These are phyloP conservation scores for Rhinichthys klamathensis DNA, from an alignment of 2,113 vertebrate species.

Conservation along the genomic window DNA sequence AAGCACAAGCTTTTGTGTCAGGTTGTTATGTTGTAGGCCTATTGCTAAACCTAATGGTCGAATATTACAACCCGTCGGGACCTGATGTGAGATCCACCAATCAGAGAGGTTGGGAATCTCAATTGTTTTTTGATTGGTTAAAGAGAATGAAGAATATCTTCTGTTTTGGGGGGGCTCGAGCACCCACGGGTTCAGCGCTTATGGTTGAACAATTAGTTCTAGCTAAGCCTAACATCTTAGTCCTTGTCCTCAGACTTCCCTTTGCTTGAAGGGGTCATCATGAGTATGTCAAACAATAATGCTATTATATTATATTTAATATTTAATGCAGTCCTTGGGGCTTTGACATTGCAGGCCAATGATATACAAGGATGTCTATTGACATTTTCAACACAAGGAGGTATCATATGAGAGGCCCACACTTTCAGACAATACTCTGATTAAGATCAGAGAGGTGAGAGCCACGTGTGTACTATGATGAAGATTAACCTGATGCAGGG, in stretches of 20 bases:
- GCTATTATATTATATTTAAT: background rate
- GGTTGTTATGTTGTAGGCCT: too few species aligned
- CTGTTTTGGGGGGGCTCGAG: too few species aligned
- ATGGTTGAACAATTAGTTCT: too few species aligned
- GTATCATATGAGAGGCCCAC: background rate
- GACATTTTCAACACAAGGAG: background rate
- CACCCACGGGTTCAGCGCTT: too few species aligned
- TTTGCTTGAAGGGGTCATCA: background rate
- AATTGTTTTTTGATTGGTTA: too few species aligned
- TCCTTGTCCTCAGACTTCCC: background rate
- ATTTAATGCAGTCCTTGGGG: background rate
- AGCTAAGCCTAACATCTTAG: too few species aligned
- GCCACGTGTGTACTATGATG: background rate
- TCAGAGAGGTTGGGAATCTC: too few species aligned
- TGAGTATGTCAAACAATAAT: background rate
- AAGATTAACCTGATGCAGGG: background rate
- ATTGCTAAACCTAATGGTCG: too few species aligned
- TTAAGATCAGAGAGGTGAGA: conserved; percentile 6
- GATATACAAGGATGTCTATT: background rate
- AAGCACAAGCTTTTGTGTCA: too few species aligned
- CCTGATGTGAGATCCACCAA: too few species aligned
- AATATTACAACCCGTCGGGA: too few species aligned
- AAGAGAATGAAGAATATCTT: too few species aligned
- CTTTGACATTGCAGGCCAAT: background rate
- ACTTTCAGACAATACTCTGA: background rate